Conservation (phyloP, 2,797 vertebrate species). For the Momotus momota region DNA sequence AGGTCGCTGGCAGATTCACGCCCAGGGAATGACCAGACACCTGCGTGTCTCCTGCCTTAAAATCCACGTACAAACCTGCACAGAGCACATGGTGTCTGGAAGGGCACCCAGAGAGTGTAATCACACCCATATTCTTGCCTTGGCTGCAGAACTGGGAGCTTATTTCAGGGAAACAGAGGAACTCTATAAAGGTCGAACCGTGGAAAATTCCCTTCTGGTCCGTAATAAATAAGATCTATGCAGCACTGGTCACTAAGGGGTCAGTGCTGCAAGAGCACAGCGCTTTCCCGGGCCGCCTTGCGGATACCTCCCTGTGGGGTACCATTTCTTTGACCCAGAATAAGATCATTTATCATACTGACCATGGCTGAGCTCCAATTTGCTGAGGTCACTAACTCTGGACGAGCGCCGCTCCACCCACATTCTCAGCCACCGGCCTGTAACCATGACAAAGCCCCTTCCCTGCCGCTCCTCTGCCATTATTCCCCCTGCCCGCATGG, state of each 20-base stretch:
- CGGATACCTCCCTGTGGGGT: constrained; percentile 52
- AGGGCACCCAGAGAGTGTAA: neutral
- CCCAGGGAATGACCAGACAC: neutral
- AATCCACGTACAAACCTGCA: neutral
- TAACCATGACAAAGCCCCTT: constrained; percentile 82
- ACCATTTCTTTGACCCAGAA: constrained; percentile 72
- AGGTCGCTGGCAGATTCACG: neutral
- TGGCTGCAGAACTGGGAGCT: neutral
- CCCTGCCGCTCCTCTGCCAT: constrained; percentile 71
- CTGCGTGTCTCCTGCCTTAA: neutral
- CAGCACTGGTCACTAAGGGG: constrained; percentile 70
- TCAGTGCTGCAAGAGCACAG: constrained; percentile 58
- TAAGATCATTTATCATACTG: constrained; percentile 84
- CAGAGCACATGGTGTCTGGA: neutral
- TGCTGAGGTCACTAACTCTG: constrained; percentile 82
- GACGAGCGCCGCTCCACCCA: constrained; percentile 70
- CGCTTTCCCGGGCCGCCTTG: constrained; percentile 40
- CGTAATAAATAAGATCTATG: constrained; percentile 52
- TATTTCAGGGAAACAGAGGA: neutral
- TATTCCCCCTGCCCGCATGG: constrained; percentile 76
- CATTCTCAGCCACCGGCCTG: constrained; percentile 79
- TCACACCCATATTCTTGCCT: neutral
- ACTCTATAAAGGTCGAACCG: neutral
- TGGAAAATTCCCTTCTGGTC: constrained; percentile 61
- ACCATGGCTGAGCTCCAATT: constrained; percentile 77